Percentiles rank a stretch among this genome's conserved stretches.
Conservation (phyloP, 2,797 vertebrate species). For the Gephyroberyx darwinii region DNA sequence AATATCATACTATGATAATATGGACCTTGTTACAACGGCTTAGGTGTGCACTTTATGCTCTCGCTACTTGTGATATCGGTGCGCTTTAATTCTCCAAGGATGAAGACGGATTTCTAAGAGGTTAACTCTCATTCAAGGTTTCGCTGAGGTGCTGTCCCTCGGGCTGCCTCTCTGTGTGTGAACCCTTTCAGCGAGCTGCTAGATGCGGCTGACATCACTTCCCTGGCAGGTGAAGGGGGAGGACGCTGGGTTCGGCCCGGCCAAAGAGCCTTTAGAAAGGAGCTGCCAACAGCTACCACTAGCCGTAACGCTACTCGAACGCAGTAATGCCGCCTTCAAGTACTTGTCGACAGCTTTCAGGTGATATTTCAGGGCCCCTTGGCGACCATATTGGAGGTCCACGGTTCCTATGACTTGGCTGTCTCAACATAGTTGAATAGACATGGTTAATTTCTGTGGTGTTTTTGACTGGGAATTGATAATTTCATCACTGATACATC, state of each 20-base stretch:
- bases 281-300: not conserved
- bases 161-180: conserved; percentile 9
- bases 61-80: conserved; percentile 32
- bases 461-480: too few species aligned
- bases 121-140: not conserved
- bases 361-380: too few species aligned
- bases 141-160: not conserved
- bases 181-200: conserved; percentile 24
- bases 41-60: conserved; percentile 74
- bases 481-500: too few species aligned
- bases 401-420: too few species aligned
- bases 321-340: too few species aligned
- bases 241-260: too few species aligned
- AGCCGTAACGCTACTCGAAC: conserved; percentile 4
- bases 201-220: conserved; percentile 58
- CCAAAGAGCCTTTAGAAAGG: conserved; percentile 14
- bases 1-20: conserved; percentile 78
- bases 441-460: too few species aligned
- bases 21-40: conserved; percentile 66
- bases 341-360: too few species aligned
- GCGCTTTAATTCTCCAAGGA: conserved; percentile 74
- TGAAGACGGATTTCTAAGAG: conserved; percentile 86
- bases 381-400: too few species aligned
- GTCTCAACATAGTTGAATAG: too few species aligned
- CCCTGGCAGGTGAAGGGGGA: conserved; percentile 22